phyloP scores from a whole-genome alignment of 2,113 vertebrate genomes.

The Festucalex cinctus region DNA sequence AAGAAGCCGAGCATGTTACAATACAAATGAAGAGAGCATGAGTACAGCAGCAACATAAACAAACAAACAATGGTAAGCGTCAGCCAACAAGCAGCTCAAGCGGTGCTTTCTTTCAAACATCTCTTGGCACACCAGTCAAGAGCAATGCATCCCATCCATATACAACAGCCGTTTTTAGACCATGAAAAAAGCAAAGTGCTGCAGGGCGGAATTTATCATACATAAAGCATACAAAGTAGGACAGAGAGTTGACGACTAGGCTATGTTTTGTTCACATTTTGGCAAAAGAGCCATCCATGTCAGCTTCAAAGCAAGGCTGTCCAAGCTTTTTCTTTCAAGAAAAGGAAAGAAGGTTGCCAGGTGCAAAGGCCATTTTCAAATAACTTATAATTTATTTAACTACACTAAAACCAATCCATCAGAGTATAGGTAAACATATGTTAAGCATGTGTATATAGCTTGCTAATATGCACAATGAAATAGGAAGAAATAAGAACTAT shows the following conservation, averaged over 20 bases:
- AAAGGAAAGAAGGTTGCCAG: neutral
- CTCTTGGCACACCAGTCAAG: neutral
- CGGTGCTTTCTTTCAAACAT: too few species aligned
- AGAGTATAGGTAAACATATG: too few species aligned
- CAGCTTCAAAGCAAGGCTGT: neutral
- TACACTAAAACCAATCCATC: too few species aligned
- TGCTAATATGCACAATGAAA: too few species aligned
- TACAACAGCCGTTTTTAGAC: neutral
- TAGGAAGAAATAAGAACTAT: too few species aligned
- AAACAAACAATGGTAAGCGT: constrained; percentile 16
- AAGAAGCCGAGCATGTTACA: constrained; percentile 75
- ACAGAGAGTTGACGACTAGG: neutral
- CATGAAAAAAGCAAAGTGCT: neutral
- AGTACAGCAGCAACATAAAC: constrained; percentile 42
- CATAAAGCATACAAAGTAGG: constrained; percentile 1
- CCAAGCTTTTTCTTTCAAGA: neutral
- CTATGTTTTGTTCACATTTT: neutral
- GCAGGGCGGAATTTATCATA: neutral
- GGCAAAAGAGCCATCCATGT: neutral
- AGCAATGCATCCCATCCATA: constrained; percentile 48
- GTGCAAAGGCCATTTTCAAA: too few species aligned
- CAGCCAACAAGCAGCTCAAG: constrained; percentile 51
- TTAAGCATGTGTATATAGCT: too few species aligned
- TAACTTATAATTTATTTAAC: too few species aligned
- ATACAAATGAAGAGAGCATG: constrained; percentile 39